Conservation (phyloP, 92 coral and sea anemone species). For the Epizoanthus rinbou region DNA sequence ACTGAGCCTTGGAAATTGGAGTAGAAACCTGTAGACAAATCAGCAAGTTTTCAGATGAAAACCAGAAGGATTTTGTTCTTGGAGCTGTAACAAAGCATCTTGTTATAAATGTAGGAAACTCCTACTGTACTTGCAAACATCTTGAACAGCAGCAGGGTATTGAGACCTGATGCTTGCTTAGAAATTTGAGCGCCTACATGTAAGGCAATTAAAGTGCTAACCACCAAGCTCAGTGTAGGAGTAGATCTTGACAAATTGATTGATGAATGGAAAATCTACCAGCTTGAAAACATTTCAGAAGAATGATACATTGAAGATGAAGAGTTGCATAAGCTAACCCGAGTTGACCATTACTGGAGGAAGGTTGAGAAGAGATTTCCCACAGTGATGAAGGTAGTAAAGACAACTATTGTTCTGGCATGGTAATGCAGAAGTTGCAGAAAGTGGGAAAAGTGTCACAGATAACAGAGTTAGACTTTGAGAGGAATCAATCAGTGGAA, state of each 20-base stretch:
- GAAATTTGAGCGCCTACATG: slow-evolving; percentile 54
- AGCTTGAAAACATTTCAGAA: slow-evolving; percentile 52
- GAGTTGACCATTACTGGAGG: slow-evolving; percentile 43
- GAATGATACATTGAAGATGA: slow-evolving; percentile 49
- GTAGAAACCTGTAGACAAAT: slow-evolving; percentile 55
- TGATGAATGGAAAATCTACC: slow-evolving; percentile 52
- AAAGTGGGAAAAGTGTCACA: slow-evolving; percentile 58
- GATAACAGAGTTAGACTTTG: slow-evolving; percentile 45
- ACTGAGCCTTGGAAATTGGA: slow-evolving; percentile 57
- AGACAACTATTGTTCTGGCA: slow-evolving; percentile 59
- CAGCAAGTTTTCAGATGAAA: slow-evolving; percentile 51
- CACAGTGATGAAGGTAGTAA: slow-evolving; percentile 42
- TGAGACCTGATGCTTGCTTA: slow-evolving; percentile 46
- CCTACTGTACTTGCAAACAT: slow-evolving; percentile 55
- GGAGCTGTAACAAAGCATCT: slow-evolving; percentile 65
- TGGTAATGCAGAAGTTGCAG: slow-evolving; percentile 56
- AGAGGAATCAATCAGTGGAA: too few species aligned
- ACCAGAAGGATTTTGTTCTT: slow-evolving; percentile 51
- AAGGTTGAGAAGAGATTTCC: slow-evolving; percentile 48
- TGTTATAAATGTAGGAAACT: slow-evolving; percentile 46
- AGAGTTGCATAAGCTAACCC: slow-evolving; percentile 30
- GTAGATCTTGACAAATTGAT: slow-evolving; percentile 51
- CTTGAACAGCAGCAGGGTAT: slow-evolving; percentile 39
- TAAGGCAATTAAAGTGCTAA: slow-evolving; percentile 60
- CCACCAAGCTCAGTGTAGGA: slow-evolving; percentile 47